phyloP scores from a whole-genome alignment of 2,888 invertebrate genomes.

The Rotaria macrura region DNA sequence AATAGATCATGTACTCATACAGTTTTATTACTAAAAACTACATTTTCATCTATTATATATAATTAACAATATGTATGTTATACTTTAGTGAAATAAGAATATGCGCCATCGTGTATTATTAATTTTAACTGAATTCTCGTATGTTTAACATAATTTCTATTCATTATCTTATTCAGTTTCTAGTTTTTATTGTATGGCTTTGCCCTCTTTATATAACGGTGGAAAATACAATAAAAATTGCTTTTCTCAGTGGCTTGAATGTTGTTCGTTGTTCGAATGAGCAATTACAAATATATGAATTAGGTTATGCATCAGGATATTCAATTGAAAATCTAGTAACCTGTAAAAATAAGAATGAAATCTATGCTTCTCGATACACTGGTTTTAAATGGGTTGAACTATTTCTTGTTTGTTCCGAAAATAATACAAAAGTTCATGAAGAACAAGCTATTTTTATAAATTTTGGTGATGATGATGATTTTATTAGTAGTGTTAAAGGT shows the following conservation, averaged over 20 bases:
- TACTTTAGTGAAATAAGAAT: neutral
- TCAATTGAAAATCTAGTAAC: neutral
- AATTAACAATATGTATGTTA: too few relatives aligned
- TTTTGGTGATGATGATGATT: too few relatives aligned
- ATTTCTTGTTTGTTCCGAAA: neutral
- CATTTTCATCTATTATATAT: too few relatives aligned
- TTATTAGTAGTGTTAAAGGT: neutral
- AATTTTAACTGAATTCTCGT: neutral
- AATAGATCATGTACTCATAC: too few relatives aligned
- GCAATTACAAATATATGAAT: neutral
- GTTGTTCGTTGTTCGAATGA: neutral
- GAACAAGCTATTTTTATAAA: neutral
- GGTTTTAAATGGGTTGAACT: neutral
- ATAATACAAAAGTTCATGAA: neutral
- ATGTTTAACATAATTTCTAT: neutral
- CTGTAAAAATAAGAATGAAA: neutral
- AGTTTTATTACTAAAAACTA: too few relatives aligned
- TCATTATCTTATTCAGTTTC: neutral
- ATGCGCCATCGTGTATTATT: neutral
- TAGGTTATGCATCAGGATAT: accelerated
- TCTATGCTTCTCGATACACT: neutral
- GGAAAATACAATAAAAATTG: neutral
- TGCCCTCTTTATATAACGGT: neutral
- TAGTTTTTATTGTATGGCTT: neutral
- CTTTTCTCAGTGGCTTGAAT: neutral